Evolutionary conservation across 1,140 invertebrate species (phyloP).

Genomic region (Leptonema lineaticorne): DNA sequence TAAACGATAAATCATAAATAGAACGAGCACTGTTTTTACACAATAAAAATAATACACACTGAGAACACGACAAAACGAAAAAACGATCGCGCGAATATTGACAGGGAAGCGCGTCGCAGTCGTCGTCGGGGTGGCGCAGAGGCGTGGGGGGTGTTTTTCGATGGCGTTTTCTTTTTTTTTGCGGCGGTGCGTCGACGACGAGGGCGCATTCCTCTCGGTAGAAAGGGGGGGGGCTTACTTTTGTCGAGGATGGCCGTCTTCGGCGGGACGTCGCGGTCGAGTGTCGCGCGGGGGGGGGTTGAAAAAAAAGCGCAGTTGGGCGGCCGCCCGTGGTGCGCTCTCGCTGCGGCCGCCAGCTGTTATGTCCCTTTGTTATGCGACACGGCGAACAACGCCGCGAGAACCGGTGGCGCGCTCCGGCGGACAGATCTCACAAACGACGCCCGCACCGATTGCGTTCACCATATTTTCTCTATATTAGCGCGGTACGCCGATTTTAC

Average conservation of each 20-base stretch:
- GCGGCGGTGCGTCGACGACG: neutral
- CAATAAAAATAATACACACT: too few relatives aligned
- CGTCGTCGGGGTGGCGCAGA: neutral
- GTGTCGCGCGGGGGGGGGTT: neutral
- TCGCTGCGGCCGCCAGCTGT: constrained; percentile 11
- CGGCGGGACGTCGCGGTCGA: neutral
- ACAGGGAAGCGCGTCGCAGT: neutral
- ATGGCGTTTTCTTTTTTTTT: too few relatives aligned
- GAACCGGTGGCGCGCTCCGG: neutral
- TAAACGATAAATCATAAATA: too few relatives aligned
- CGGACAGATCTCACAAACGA: neutral
- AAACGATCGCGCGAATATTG: too few relatives aligned
- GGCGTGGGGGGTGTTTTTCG: too few relatives aligned
- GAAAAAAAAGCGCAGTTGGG: too few relatives aligned
- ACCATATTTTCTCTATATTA: neutral
- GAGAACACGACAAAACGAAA: too few relatives aligned
- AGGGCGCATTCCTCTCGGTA: neutral
- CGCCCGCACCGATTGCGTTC: neutral
- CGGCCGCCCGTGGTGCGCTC: neutral
- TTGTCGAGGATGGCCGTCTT: neutral
- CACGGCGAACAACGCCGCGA: neutral
- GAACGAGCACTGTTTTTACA: too few relatives aligned
- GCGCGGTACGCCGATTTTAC: neutral
- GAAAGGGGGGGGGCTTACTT: neutral
- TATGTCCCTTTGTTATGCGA: constrained; percentile 15